Percentiles rank a stretch among this genome's conserved stretches.
Conservation (phyloP, 2,888 invertebrate species). For the Pyrochroa serraticornis region DNA sequence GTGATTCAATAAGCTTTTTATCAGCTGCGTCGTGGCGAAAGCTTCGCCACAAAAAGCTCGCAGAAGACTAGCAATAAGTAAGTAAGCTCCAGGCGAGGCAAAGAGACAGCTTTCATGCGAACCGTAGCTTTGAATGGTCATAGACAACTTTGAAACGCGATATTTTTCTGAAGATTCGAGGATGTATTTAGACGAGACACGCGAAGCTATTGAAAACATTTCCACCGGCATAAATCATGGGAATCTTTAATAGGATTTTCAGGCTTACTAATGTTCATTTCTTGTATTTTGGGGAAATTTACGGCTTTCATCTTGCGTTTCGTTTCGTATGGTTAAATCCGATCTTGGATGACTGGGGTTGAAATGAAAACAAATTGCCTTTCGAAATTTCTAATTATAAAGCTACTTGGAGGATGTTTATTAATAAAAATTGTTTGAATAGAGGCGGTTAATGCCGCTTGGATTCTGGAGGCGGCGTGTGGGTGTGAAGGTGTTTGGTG, state of each 20-base stretch:
- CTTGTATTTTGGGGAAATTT: constrained; percentile 16
- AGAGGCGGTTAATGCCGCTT: background rate
- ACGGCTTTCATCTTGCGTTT: background rate
- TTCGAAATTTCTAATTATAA: no score
- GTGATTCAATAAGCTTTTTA: constrained; percentile 55
- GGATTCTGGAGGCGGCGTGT: background rate
- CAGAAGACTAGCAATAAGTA: constrained; percentile 49
- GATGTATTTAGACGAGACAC: constrained; percentile 40
- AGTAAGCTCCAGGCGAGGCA: constrained; percentile 48
- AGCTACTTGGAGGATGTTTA: background rate
- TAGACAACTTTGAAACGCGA: constrained; percentile 46
- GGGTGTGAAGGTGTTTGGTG: constrained; percentile 18
- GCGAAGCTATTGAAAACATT: constrained; percentile 41
- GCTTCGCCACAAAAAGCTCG: constrained; percentile 43
- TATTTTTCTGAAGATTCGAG: constrained; percentile 39
- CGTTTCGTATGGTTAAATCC: constrained; percentile 4
- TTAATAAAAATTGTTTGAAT: constrained; percentile 2
- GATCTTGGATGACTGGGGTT: background rate
- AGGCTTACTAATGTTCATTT: constrained; percentile 34
- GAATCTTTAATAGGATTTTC: constrained; percentile 41
- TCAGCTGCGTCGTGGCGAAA: constrained; percentile 41
- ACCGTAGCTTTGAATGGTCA: constrained; percentile 46
- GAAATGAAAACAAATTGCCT: no score
- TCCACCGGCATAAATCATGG: constrained; percentile 38
- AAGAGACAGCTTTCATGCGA: constrained; percentile 44